phyloP scores from a whole-genome alignment of 2,888 invertebrate genomes.

The Lacanobia wlatinum region DNA sequence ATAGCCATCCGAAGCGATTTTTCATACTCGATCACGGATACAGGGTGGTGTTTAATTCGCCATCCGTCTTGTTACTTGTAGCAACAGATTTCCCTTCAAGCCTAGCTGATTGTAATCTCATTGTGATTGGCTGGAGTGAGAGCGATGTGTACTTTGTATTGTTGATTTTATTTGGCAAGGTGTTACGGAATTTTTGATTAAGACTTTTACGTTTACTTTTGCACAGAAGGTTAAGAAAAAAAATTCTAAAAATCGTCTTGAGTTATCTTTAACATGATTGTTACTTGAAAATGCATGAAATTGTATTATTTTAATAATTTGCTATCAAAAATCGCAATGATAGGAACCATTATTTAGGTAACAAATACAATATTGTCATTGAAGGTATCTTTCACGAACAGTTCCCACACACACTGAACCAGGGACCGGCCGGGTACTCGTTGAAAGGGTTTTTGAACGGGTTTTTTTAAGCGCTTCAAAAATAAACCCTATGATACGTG shows the following conservation, averaged over 20 bases:
- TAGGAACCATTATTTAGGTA: too few relatives aligned
- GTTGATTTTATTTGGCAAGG: neutral
- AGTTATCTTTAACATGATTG: too few relatives aligned
- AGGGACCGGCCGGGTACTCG: too few relatives aligned
- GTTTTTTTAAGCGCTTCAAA: too few relatives aligned
- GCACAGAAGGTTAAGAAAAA: neutral
- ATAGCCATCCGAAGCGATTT: slow-evolving; percentile 84
- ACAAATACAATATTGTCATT: too few relatives aligned
- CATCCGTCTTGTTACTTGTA: slow-evolving; percentile 86
- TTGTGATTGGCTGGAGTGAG: slow-evolving; percentile 49
- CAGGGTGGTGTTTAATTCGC: slow-evolving; percentile 83
- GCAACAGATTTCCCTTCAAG: slow-evolving; percentile 75
- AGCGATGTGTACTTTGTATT: slow-evolving; percentile 23
- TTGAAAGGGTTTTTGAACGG: too few relatives aligned
- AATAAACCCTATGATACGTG: too few relatives aligned
- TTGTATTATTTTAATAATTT: too few relatives aligned
- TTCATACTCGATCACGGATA: slow-evolving; percentile 88
- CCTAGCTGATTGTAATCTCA: slow-evolving; percentile 66
- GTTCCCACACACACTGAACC: too few relatives aligned
- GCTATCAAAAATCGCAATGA: too few relatives aligned
- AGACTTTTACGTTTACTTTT: neutral
- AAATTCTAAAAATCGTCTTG: neutral
- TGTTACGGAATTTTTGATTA: neutral
- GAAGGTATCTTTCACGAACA: too few relatives aligned
- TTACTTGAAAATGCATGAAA: too few relatives aligned